These are phyloP conservation scores for Penelope pileata DNA, from an alignment of 2,113 vertebrate species.

Conservation along the genomic window DNA sequence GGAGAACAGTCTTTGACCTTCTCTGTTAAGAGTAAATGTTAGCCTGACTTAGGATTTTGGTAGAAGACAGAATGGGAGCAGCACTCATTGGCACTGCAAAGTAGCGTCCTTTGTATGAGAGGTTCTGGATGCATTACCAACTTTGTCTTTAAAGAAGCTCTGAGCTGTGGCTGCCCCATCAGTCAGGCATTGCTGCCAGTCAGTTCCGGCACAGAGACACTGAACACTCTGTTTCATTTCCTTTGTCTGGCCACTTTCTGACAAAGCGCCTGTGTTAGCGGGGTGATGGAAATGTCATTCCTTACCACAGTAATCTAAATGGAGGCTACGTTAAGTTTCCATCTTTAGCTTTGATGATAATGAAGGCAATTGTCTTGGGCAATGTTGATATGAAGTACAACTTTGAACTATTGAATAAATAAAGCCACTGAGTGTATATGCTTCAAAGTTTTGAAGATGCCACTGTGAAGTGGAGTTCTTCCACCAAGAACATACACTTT, in stretches of 20 bases:
- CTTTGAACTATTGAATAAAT: conserved; percentile 22
- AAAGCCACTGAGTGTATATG: not conserved
- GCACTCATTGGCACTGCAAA: not conserved
- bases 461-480: not conserved
- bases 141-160: not conserved
- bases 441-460: conserved; percentile 2
- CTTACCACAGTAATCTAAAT: not conserved
- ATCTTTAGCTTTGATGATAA: conserved; percentile 33
- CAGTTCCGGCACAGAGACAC: not conserved
- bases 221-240: not conserved
- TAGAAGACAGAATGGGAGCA: not conserved
- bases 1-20: not conserved
- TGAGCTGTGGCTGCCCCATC: not conserved
- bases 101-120: not conserved
- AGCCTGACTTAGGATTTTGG: not conserved
- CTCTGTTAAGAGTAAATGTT: not conserved
- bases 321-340: conserved; percentile 4
- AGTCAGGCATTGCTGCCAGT: not conserved
- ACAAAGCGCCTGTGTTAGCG: not conserved
- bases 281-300: conserved; percentile 6
- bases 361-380: not conserved
- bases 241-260: not conserved
- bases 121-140: not conserved
- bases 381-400: not conserved
- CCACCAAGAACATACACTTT: not conserved